Base-by-base conservation (phyloP, 1,140 invertebrate species). In the Whitmania pigra region DNA sequence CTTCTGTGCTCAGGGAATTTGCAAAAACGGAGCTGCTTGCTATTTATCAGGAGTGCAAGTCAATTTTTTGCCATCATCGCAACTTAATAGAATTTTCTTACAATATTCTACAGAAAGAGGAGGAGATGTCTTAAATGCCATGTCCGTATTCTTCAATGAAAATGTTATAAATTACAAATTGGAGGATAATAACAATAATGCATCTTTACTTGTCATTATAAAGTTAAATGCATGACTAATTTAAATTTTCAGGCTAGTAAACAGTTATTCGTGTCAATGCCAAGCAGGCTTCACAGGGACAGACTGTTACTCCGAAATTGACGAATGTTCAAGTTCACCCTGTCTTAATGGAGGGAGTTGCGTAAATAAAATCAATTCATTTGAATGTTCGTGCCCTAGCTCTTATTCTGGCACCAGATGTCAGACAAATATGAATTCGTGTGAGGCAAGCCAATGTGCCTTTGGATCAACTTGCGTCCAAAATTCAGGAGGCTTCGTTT, bases 141-240 rank as follows among this genome's bases (percentile, higher is more conserved):
- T 25, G 36, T 31, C 67, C 53, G 20, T 29, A 13, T 25, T 72
- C 74, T 40, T 67, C 53, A 53, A 75, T 75, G 54, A 53, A 54
- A 71, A 75, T 17, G 92, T 89, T 79, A 93, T 90, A 0, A 92
- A 92, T 0, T 89, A 89, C 0, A 93, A 94, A 78, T 95, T 92
- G 78, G 88, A 92, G 74, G 83, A 84, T 27, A 92, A 94, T 80
- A 90, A 94, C 74, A 89, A 95, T 82, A 92, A 95, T 77, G 94
- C 92, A 79, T 84, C 94, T 17, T 74, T 68, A 7, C 22, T 25
- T 57, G 70, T 73, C 40, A 73, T 73, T 78, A 77, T 86, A 53
- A 53, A 73, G 13, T 66, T 72, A 31, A 72, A 66, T 20, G 60
- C 36, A 60, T 76, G 73, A 63, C 71, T 76, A 49, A 66, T 67